Base-by-base conservation (phyloP, 2,888 invertebrate species). In the Steinernema scapterisci region DNA sequence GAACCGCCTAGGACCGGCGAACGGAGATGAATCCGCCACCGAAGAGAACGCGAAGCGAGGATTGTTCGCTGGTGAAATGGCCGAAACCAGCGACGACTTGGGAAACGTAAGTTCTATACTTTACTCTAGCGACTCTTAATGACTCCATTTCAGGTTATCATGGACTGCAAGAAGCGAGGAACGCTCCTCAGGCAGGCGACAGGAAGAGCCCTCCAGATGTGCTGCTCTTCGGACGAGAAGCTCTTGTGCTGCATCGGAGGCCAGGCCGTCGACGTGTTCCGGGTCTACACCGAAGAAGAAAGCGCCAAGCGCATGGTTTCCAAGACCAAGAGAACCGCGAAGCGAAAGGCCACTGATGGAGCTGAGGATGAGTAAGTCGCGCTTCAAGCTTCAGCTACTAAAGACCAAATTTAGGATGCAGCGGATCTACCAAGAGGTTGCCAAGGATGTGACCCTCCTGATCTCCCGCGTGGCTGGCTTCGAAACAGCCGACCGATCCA, bases 161-260 rank as follows among this genome's bases (percentile, higher is more conserved):
- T 96, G 70, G 91, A 91, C 85, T 93, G 94, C 84, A 91, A 91
- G 75, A 93, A 93, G 89, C 91, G 92, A 73, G 96, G 96, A 0
- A 91, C 92, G 0, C 90, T 97, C 54, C 90, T 94, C 78, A 91
- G 95, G 72, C 91, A 92, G 43, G 93, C 93, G 0, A 91, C 91
- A 81, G 95, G 94, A 2, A 91, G 95, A 82, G 92, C 95, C 0
- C 91, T 93, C 0, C 92, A 92, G 25, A 90, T 96, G 84, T 89
- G 90, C 19, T 90, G 92, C 0, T 95, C 96, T 88, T 88, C 90
- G 0, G 91, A 92, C 23, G 92, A 92, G 79, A 91, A 91, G 77
- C 89, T 94, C 23, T 87, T 97, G 1, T 92, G 92, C 0, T 94
- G 94, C 87, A 93, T 94, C 87, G 89, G 89, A 81, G 71, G 80